Evolutionary conservation across 2,113 vertebrate species (phyloP).

Genomic region (Ictidomys tridecemlineatus): DNA sequence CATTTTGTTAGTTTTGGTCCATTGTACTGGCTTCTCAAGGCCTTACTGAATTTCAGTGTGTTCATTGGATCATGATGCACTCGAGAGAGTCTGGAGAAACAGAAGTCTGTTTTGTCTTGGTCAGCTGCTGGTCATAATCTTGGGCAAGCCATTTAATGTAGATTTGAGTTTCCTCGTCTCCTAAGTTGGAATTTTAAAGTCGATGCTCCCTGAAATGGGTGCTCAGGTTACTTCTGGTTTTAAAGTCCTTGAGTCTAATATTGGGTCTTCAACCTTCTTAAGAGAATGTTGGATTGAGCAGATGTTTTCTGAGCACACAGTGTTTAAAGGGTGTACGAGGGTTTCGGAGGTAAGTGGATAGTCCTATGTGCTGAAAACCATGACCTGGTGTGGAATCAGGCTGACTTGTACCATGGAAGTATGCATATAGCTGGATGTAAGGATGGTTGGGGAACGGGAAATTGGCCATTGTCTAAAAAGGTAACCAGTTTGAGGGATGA

Average conservation of each 20-base stretch:
- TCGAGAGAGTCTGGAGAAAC: not conserved
- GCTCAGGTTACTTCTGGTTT: not conserved
- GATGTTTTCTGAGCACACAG: not conserved
- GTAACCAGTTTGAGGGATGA: not conserved
- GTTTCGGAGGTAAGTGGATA: not conserved
- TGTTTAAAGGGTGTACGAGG: not conserved
- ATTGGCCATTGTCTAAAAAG: not conserved
- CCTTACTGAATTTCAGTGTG: not conserved
- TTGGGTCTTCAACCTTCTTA: not conserved
- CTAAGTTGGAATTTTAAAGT: conserved; percentile 26
- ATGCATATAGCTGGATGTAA: not conserved
- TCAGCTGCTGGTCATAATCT: not conserved
- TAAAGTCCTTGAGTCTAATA: not conserved
- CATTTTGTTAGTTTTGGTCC: not conserved
- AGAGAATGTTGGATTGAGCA: not conserved
- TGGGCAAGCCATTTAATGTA: not conserved
- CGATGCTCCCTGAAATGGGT: not conserved
- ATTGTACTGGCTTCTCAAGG: not conserved
- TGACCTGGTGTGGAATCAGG: not conserved
- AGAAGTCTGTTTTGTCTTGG: not conserved
- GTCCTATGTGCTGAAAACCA: not conserved
- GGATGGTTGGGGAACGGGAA: not conserved
- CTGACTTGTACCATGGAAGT: not conserved
- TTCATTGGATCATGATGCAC: not conserved
- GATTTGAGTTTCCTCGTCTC: not conserved